A percentile compares a stretch with the other conserved stretches of the same genome.
Conservation (phyloP, 1,140 invertebrate species). For the Sycophaga agraensis region DNA sequence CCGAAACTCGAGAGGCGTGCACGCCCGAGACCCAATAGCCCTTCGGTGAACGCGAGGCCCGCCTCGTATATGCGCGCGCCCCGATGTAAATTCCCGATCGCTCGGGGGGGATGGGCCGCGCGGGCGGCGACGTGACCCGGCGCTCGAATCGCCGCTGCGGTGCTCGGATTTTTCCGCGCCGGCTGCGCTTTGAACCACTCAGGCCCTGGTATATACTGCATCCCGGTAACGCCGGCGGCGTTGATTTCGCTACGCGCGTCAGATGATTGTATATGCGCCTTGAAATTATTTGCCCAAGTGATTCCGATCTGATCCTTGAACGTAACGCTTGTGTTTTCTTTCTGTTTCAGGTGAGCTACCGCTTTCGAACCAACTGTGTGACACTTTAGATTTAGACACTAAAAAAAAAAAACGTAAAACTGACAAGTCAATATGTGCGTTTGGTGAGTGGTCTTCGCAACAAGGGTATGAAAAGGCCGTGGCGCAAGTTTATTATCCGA, state of each 20-base stretch:
- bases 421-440: slow-evolving; percentile 27
- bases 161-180: slow-evolving; percentile 2
- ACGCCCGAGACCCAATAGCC: not conserved
- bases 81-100: slow-evolving; percentile 18
- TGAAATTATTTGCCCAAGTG: not conserved
- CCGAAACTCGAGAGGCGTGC: not conserved
- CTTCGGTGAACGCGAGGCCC: not conserved
- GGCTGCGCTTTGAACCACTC: not conserved
- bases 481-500: no score
- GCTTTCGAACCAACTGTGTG: not conserved
- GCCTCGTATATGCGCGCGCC: slow-evolving; percentile 21
- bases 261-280: not conserved
- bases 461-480: no score
- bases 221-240: not conserved
- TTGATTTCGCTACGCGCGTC: not conserved
- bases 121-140: no score
- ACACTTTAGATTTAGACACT: not conserved
- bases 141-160: not conserved
- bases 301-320: no score
- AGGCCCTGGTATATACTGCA: not conserved
- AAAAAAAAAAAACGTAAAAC: no score
- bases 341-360: slow-evolving; percentile 23
- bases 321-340: not conserved
- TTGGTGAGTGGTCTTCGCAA: slow-evolving; percentile 22
- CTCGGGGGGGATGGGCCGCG: not conserved